Evolutionary conservation across 2,797 vertebrate species (phyloP), one percentile per base, ranked within the genome.

Genomic region (Danio kyathit): DNA sequence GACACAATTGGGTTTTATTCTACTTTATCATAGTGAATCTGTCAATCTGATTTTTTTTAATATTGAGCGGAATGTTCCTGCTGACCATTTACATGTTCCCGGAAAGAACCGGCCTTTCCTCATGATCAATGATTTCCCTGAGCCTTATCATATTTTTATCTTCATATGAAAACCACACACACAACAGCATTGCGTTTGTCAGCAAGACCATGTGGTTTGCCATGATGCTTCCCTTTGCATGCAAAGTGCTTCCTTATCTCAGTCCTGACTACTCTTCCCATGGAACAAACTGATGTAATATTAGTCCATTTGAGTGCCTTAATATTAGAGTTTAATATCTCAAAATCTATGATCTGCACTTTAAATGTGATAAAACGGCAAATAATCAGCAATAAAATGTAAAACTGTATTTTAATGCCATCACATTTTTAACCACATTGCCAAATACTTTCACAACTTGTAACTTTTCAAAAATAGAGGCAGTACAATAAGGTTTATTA

Each of bases 1-100:
- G 13, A 12, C 76, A 63, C 16, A 43, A 79, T 59, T 40, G 74
- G 69, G 29, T 1, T 29, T 66, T 60, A 49, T 70, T 44, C 49
- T 54, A 41, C 54, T 76, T 65, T 82, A 79, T 79, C 54, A 0
- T 49, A 66, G 80, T 60, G 61, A 66, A 80, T 60, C 61, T 70
- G 70, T 79, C 63, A 56, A 3, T 76, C 72, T 80, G 64, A 83
- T 67, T 76, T 74, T 43, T 51, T 19, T 73, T 80, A 48, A 10
- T 54, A 73, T 79, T 81, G 48, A 67, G 12, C 10, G 77, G 16
- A 40, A 69, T 16, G 69, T 86, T 82, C 13, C 8, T 54, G 49
- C 78, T 63, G 76, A 56, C 57, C 8, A 54, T 38, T 16, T 7
- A 19, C 16, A 38, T 17, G 19, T 6, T 67, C 19, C 51, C 9